Evolutionary conservation across 2,113 vertebrate genomes (phyloP).

Genomic region (Lepisosteus oculatus): DNA sequence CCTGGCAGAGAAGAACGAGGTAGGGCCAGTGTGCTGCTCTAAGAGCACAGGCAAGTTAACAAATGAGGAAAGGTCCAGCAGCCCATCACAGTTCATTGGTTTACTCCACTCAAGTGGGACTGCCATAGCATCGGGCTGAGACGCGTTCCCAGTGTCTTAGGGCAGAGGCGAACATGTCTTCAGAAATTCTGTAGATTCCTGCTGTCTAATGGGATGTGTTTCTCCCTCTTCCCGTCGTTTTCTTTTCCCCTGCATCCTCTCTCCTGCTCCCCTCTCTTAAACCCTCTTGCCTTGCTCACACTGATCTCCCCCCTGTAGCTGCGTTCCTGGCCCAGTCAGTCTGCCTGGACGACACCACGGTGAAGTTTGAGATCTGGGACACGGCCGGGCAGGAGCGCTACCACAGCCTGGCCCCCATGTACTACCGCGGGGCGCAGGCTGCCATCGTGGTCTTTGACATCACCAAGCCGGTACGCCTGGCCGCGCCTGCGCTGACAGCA

Average conservation of each 20-base stretch:
- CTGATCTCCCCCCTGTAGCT: constrained; percentile 46
- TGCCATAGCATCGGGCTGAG: no score
- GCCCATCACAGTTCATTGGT: no score
- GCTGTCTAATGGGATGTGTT: background rate
- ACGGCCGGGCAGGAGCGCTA: constrained; percentile 78
- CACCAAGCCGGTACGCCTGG: constrained; percentile 67
- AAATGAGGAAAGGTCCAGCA: no score
- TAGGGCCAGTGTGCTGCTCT: no score
- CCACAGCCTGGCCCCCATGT: constrained; percentile 80
- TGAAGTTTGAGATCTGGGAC: constrained; percentile 85
- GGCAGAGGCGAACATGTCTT: background rate
- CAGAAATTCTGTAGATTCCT: background rate
- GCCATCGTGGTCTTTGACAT: constrained; percentile 81
- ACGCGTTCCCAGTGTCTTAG: no score
- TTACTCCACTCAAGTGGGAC: no score
- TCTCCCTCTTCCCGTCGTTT: background rate
- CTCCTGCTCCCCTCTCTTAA: background rate
- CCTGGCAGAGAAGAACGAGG: no score
- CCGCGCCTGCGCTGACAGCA: background rate
- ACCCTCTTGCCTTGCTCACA: background rate
- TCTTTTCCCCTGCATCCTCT: no score
- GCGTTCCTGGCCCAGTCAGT: constrained; percentile 80
- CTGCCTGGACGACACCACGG: constrained; percentile 76
- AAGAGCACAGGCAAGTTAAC: no score
- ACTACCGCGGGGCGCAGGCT: constrained; percentile 78